Evolutionary conservation across 64 coral and sea anemone species (phyloP).

Genomic region (Trachythela sp.): DNA sequence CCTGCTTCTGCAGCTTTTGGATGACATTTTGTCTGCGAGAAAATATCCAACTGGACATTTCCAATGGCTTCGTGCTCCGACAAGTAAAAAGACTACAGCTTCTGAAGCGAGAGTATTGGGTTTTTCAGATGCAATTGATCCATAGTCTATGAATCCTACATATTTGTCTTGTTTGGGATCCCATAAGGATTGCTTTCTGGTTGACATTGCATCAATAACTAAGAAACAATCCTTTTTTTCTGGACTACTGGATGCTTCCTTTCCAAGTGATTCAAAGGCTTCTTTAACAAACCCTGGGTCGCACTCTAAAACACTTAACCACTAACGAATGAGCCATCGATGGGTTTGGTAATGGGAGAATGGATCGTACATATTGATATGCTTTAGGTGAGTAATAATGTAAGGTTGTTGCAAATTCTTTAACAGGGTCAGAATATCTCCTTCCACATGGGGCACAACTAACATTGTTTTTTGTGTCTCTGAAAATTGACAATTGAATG

Average conservation of each 20-base stretch:
- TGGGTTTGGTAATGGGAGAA: neutral
- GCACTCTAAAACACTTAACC: neutral
- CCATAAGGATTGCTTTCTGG: neutral
- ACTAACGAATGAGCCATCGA: neutral
- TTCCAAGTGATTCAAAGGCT: neutral
- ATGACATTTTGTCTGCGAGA: neutral
- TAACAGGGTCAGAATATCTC: neutral
- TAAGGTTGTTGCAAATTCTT: neutral
- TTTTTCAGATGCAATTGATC: neutral
- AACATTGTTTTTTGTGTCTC: neutral
- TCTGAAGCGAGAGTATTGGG: neutral
- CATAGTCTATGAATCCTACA: neutral
- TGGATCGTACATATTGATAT: neutral
- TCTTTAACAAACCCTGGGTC: neutral
- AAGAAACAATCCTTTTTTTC: neutral
- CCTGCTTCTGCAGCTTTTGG: neutral
- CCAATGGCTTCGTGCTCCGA: neutral
- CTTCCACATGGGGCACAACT: neutral
- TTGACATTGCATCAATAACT: neutral
- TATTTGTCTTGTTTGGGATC: neutral
- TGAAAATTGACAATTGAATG: neutral
- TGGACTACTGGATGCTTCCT: neutral
- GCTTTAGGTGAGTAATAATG: neutral
- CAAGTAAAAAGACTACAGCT: neutral
- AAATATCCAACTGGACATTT: conserved; percentile 1